A percentile compares a stretch with the other conserved stretches of the same genome.
Evolutionary conservation across 2,113 vertebrate genomes (phyloP).

Genomic region (Alouatta palliata): DNA sequence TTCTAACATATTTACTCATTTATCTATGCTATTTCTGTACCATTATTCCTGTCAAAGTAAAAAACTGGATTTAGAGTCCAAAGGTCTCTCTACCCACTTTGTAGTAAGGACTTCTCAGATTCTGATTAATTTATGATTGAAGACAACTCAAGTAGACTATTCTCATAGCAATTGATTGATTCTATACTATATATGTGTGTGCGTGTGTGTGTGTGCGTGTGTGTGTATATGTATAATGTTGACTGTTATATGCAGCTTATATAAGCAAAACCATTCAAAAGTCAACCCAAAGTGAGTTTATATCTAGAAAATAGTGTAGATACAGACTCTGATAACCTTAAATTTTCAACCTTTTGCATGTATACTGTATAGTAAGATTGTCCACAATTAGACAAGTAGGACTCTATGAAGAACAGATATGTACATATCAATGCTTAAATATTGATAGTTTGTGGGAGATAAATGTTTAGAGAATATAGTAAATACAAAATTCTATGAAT

Average conservation of each 20-base stretch:
- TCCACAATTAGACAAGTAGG: background rate
- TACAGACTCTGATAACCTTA: background rate
- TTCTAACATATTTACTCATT: background rate
- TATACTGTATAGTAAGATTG: background rate
- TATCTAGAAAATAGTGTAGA: background rate
- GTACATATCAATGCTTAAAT: background rate
- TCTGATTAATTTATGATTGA: background rate
- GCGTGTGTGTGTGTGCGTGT: no score
- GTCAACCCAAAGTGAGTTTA: background rate
- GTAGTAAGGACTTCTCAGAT: background rate
- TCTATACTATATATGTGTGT: background rate
- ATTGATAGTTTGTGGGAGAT: background rate
- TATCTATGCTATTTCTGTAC: background rate
- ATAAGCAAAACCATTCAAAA: slow-evolving; percentile 11
- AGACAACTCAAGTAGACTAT: background rate
- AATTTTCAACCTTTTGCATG: background rate
- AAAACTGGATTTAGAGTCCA: background rate
- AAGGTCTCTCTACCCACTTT: background rate
- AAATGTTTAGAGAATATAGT: background rate
- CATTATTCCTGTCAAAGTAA: background rate
- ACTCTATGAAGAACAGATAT: background rate
- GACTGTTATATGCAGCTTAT: background rate
- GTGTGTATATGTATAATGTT: background rate
- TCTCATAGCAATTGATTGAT: background rate
- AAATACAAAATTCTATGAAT: background rate